These are phyloP conservation scores for Eristalis intricaria DNA, from an alignment of 2,888 invertebrate species.

Conservation along the genomic window DNA sequence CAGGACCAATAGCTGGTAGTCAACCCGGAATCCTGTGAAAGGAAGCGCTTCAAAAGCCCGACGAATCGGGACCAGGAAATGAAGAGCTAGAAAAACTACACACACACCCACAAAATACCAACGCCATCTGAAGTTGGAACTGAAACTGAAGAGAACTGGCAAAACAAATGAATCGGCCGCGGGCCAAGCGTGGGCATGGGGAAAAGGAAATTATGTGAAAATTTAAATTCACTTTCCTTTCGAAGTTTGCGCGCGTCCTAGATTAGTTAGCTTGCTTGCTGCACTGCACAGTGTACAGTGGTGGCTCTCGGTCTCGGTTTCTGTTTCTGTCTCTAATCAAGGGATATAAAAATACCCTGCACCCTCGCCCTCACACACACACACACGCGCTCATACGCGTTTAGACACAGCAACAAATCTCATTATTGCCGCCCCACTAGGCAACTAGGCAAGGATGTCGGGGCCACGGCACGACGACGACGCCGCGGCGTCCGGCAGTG, in stretches of 20 bases:
- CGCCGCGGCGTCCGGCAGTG: not conserved
- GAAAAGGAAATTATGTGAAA: slow-evolving; percentile 4
- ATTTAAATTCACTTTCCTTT: slow-evolving; percentile 65
- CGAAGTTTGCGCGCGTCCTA: slow-evolving; percentile 46
- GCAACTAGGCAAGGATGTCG: not conserved
- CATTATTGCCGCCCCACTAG: slow-evolving; percentile 49
- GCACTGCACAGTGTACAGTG: not conserved
- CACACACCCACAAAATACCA: not conserved
- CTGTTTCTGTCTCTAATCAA: slow-evolving; percentile 43
- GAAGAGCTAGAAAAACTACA: not conserved
- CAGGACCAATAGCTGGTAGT: slow-evolving; percentile 20
- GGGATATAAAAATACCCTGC: slow-evolving; percentile 37
- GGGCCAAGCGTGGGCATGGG: not conserved
- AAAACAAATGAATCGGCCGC: not conserved
- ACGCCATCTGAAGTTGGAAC: not conserved
- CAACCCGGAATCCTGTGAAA: not conserved
- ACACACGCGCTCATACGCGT: not conserved
- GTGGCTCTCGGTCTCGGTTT: not conserved
- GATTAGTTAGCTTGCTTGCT: slow-evolving; percentile 51
- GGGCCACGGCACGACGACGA: not conserved
- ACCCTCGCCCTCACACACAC: not conserved
- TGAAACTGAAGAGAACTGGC: not conserved
- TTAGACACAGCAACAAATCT: slow-evolving; percentile 50
- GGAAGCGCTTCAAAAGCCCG: not conserved
- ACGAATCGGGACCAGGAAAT: not conserved